Percentiles rank a stretch among this genome's conserved stretches.
Evolutionary conservation across 2,797 vertebrate species (phyloP).

Genomic region (Falco biarmicus): DNA sequence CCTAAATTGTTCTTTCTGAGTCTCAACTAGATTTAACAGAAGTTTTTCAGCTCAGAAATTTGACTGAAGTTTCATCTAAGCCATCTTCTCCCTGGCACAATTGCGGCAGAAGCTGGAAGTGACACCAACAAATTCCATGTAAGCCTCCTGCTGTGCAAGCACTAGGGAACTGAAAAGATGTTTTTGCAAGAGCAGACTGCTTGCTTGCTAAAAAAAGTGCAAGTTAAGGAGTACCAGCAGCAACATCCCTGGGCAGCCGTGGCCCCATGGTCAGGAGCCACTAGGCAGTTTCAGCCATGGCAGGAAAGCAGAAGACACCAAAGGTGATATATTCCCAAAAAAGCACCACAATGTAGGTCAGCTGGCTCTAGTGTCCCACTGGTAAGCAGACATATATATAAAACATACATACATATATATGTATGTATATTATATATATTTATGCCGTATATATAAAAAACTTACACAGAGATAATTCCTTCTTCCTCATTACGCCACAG

Average conservation of each 20-base stretch:
- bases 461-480: background rate
- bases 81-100: background rate
- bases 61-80: background rate
- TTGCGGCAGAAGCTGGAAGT: background rate
- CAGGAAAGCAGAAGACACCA: background rate
- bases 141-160: background rate
- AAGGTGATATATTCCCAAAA: background rate
- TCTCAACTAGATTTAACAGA: background rate
- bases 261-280: fast-evolving
- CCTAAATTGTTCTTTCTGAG: background rate
- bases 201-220: background rate
- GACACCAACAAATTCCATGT: background rate
- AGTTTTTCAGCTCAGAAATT: background rate
- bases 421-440: no score
- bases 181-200: background rate
- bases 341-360: background rate
- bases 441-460: no score
- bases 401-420: no score
- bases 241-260: fast-evolving
- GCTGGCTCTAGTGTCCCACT: background rate
- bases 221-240: background rate
- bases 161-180: background rate
- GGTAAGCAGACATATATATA: background rate
- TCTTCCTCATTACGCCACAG: background rate
- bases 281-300: background rate